phyloP scores from a whole-genome alignment of 1,140 invertebrate species.

The Pogonus chalceus region DNA sequence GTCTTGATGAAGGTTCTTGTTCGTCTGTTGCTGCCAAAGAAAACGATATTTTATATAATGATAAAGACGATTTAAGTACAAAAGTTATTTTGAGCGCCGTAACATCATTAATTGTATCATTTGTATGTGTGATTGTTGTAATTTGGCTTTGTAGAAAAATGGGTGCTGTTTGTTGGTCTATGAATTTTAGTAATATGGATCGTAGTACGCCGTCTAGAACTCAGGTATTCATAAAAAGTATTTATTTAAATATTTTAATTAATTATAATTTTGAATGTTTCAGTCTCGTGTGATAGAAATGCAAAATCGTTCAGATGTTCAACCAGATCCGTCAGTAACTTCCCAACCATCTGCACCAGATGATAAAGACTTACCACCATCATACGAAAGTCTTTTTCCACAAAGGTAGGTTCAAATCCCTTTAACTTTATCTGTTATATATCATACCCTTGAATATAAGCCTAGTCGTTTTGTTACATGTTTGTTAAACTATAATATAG shows the following conservation, averaged over 20 bases:
- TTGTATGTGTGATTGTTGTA: conserved; percentile 14
- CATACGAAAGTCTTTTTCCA: conserved; percentile 20
- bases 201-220: not conserved
- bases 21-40: not conserved
- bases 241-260: not conserved
- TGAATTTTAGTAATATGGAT: conserved; percentile 9
- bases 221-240: not conserved
- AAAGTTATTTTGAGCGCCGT: not conserved
- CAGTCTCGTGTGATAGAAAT: conserved; percentile 17
- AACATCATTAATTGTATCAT: not conserved
- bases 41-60: not conserved
- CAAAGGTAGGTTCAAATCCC: too few relatives aligned
- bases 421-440: too few relatives aligned
- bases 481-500: too few relatives aligned
- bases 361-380: conserved; percentile 21
- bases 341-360: conserved; percentile 7
- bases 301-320: conserved; percentile 10
- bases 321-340: not conserved
- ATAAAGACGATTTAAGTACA: too few relatives aligned
- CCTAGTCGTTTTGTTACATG: too few relatives aligned
- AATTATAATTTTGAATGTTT: conserved; percentile 5
- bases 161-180: conserved; percentile 16
- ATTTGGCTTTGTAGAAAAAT: conserved; percentile 17
- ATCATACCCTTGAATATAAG: too few relatives aligned
- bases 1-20: conserved; percentile 18